A percentile compares a stretch with the other conserved stretches of the same genome.
Evolutionary conservation across 2,888 invertebrate genomes (phyloP).

Genomic region (Ennomos quercinarius): DNA sequence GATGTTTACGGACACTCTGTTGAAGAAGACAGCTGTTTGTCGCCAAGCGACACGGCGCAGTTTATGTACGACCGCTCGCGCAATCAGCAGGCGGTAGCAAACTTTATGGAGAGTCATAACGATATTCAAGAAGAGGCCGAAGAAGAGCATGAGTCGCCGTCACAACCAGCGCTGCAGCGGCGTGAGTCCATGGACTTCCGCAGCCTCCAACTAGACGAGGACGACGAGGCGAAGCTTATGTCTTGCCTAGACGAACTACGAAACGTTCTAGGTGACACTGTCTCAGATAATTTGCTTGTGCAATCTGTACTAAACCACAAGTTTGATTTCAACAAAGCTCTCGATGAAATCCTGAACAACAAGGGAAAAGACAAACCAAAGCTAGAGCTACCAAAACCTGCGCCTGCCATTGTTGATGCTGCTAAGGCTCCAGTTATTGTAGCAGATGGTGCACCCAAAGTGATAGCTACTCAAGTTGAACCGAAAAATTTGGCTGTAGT

Average conservation of each 20-base stretch:
- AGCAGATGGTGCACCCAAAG: slow-evolving; percentile 62
- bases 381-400: slow-evolving; percentile 49
- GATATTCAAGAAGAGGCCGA: slow-evolving; percentile 89
- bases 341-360: slow-evolving; percentile 89
- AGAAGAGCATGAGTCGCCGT: slow-evolving; percentile 66
- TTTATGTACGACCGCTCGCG: slow-evolving; percentile 94
- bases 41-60: slow-evolving; percentile 93
- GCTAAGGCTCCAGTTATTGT: slow-evolving; percentile 61
- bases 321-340: slow-evolving; percentile 89
- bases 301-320: slow-evolving; percentile 89
- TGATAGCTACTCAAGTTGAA: slow-evolving; percentile 76
- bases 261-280: slow-evolving; percentile 91
- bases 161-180: slow-evolving; percentile 56
- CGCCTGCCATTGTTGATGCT: slow-evolving; percentile 55
- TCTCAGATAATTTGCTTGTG: slow-evolving; percentile 90
- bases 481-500: slow-evolving; percentile 69
- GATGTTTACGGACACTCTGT: slow-evolving; percentile 97
- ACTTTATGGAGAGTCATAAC: slow-evolving; percentile 90
- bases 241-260: slow-evolving; percentile 94
- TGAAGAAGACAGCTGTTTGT: slow-evolving; percentile 96
- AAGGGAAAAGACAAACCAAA: slow-evolving; percentile 56
- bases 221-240: slow-evolving; percentile 90
- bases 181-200: slow-evolving; percentile 81
- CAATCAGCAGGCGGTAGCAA: slow-evolving; percentile 89
- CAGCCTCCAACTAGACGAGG: slow-evolving; percentile 84